Conservation (phyloP, 2,113 vertebrate species). For the Dipodomys merriami region DNA sequence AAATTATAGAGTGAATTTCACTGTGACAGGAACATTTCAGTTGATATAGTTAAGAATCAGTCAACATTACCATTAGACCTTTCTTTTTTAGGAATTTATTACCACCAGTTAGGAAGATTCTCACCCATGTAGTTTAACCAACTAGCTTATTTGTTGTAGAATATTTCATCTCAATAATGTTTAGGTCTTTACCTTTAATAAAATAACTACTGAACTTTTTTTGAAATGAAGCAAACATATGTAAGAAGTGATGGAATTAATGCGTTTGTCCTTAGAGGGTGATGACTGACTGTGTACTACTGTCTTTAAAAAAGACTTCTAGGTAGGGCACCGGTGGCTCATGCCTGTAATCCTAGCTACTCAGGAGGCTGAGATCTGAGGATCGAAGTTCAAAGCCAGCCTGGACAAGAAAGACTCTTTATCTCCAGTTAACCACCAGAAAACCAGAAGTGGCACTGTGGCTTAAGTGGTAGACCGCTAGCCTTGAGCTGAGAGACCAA, state of each 20-base stretch:
- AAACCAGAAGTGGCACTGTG: too few relatives aligned
- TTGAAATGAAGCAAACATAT: neutral
- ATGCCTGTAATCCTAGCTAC: too few relatives aligned
- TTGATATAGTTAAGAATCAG: conserved; percentile 67
- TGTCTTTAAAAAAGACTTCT: conserved; percentile 16
- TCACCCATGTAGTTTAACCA: conserved; percentile 62
- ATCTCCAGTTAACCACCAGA: too few relatives aligned
- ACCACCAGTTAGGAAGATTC: conserved; percentile 69
- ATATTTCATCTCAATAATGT: conserved; percentile 41
- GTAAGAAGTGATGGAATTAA: neutral
- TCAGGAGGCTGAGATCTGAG: too few relatives aligned
- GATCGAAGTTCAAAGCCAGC: too few relatives aligned
- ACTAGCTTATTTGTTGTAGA: conserved; percentile 29
- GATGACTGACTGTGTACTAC: neutral
- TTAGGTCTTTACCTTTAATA: conserved; percentile 50
- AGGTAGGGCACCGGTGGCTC: too few relatives aligned
- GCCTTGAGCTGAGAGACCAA: too few relatives aligned
- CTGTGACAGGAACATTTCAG: conserved; percentile 66
- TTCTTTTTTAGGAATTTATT: conserved; percentile 76
- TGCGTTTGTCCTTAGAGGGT: neutral
- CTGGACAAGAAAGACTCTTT: too few relatives aligned
- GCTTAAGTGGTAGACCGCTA: too few relatives aligned
- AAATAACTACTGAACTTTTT: conserved; percentile 49
- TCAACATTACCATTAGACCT: conserved; percentile 73
- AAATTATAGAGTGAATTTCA: conserved; percentile 77